A percentile compares a stretch with the other conserved stretches of the same genome.
phyloP scores from a whole-genome alignment of 2,888 invertebrate species.

The Eustalomyia histrio region DNA sequence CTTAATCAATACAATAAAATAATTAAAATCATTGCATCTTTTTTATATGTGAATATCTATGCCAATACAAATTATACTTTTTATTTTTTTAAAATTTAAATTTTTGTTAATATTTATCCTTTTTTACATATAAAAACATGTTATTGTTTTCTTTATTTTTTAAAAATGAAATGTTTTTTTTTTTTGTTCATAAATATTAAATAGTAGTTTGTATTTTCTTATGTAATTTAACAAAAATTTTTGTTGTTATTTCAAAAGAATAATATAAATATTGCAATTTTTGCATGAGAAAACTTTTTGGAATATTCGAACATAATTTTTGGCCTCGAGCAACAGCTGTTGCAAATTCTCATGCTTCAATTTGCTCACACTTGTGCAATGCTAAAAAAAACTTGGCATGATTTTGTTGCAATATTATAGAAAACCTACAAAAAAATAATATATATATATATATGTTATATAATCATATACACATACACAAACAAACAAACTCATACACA shows the following conservation, averaged over 20 bases:
- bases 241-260: constrained; percentile 45
- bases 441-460: not conserved
- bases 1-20: too few relatives aligned
- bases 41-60: too few relatives aligned
- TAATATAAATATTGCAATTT: constrained; percentile 13
- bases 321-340: constrained; percentile 55
- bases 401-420: not conserved
- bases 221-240: constrained; percentile 19
- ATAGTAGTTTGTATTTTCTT: constrained; percentile 29
- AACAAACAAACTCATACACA: not conserved
- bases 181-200: not conserved
- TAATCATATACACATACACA: not conserved
- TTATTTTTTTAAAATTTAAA: too few relatives aligned
- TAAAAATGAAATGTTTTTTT: not conserved
- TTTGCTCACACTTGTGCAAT: constrained; percentile 25
- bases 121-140: too few relatives aligned
- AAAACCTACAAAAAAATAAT: not conserved
- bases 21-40: too few relatives aligned
- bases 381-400: constrained; percentile 22
- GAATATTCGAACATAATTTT: constrained; percentile 39
- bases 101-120: too few relatives aligned
- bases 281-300: constrained; percentile 46
- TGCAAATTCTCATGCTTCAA: constrained; percentile 58
- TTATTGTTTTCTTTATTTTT: not conserved
- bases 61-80: too few relatives aligned